Conservation (phyloP, 2,888 invertebrate genomes). For the Chorisops tibialis region DNA sequence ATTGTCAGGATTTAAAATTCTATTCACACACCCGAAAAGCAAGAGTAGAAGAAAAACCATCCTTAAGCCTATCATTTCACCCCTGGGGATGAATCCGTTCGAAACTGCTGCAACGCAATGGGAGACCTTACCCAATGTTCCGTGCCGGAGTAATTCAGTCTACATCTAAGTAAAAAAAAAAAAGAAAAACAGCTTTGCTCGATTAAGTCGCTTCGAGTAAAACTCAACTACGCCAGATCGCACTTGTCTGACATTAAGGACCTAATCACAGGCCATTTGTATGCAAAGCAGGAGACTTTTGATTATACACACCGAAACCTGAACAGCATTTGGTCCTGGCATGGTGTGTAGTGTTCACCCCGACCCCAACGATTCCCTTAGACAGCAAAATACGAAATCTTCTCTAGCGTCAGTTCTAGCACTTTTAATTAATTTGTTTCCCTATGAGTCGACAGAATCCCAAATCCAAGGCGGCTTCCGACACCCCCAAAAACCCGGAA, state of each 20-base stretch:
- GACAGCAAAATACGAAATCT: background rate
- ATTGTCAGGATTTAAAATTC: conserved; percentile 23
- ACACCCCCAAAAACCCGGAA: background rate
- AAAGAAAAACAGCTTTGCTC: conserved; percentile 20
- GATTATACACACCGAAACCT: conserved; percentile 23
- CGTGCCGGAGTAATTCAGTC: conserved; percentile 16
- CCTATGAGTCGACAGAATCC: background rate
- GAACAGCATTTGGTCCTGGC: background rate
- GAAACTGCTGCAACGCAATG: background rate
- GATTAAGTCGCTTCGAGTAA: conserved; percentile 18
- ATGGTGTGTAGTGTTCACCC: background rate
- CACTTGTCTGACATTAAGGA: conserved; percentile 23
- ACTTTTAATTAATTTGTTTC: conserved; percentile 31
- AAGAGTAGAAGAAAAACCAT: conserved; percentile 6
- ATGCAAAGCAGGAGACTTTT: conserved; percentile 31
- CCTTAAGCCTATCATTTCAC: conserved; percentile 13
- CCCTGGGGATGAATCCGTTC: background rate
- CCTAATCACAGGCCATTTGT: conserved; percentile 32
- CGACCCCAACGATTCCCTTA: background rate
- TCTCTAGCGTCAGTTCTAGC: conserved; percentile 12
- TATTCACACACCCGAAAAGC: conserved; percentile 22
- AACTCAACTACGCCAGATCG: conserved; percentile 1
- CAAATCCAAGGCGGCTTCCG: background rate
- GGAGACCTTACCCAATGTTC: conserved; percentile 21
- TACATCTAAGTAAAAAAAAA: too few species aligned